These are phyloP conservation scores for Zootoca vivipara DNA, from an alignment of 2,113 vertebrate species.

Conservation along the genomic window DNA sequence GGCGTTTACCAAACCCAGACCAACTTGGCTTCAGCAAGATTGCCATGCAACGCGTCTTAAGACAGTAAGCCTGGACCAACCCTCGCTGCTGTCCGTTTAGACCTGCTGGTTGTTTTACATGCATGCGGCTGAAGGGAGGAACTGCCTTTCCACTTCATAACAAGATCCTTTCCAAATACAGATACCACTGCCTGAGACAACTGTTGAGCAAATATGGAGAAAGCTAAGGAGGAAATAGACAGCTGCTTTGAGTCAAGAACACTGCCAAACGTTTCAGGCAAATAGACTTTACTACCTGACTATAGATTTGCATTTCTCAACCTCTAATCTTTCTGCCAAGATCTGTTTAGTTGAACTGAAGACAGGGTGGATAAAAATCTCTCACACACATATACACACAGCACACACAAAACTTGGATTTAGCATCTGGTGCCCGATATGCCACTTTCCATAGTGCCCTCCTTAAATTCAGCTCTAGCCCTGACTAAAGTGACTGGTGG, in stretches of 20 bases:
- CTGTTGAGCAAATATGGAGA: slow-evolving; percentile 1
- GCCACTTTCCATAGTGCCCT: not conserved
- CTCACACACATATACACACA: not conserved
- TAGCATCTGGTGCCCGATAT: not conserved
- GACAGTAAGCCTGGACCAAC: too few species aligned
- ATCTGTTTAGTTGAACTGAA: not conserved
- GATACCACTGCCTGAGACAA: not conserved
- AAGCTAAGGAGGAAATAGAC: not conserved
- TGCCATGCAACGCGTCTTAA: too few species aligned
- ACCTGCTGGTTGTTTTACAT: not conserved
- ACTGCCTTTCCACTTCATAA: not conserved
- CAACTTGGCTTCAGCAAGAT: too few species aligned
- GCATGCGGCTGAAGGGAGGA: not conserved
- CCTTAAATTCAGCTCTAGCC: not conserved
- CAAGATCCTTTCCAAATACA: not conserved
- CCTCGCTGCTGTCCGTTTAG: not conserved
- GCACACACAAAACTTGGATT: not conserved
- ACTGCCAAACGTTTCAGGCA: not conserved
- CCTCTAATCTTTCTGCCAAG: not conserved
- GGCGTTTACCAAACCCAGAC: too few species aligned
- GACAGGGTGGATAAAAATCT: not conserved
- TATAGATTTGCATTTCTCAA: not conserved
- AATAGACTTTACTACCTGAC: not conserved
- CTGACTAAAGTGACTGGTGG: not conserved
- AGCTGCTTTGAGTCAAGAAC: not conserved